Evolutionary conservation across 23 tunicate genomes (phyloP), one percentile per base, ranked within the genome.

Genomic region (Halocynthia aurantium): DNA sequence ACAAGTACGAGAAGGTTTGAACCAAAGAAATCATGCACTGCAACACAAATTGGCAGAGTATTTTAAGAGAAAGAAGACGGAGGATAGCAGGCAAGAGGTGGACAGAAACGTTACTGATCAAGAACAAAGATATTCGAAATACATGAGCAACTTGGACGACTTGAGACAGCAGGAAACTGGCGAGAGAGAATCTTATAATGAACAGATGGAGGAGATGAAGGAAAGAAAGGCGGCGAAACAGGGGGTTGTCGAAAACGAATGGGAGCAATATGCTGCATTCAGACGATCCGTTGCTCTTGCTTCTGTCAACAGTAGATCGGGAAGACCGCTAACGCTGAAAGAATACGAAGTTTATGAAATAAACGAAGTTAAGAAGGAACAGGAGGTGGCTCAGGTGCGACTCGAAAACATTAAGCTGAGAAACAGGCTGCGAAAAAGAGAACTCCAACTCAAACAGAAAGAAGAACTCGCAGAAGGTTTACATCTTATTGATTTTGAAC

Each of bases 401-500:
- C 80, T 96, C 12, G 99, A 96, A 67, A 84, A 90, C 76, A 90
- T 96, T 31, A 87, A 87, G 75, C 73, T 85, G 6, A 90, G 87
- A 72, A 84, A 87, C 71, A 79, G 94, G 61, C 67, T 93, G 12
- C 74, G 85, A 62, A 93, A 93, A 77, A 85, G 94, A 71, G 98
- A 93, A 76, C 52, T 81, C 11, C 86, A 80, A 49, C 86, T 93
- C 1, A 93, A 87, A 62, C 94, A 93, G 70, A 93, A 93, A 86
- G 99, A 96, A 71, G 93, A 89, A 71, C 80, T 96, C 51, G 96
- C 96, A 6, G 99, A 87, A 68, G 99, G 99, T 7, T 67, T 96
- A 0, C 96, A 96, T 54, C 66, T 96, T 56, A 96, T 96, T 76
- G 99, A 96, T 72, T 96, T 96, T 71, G 99, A 96, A 71, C 99